Conservation (phyloP, 2,888 invertebrate genomes). For the Cenopis cana region DNA sequence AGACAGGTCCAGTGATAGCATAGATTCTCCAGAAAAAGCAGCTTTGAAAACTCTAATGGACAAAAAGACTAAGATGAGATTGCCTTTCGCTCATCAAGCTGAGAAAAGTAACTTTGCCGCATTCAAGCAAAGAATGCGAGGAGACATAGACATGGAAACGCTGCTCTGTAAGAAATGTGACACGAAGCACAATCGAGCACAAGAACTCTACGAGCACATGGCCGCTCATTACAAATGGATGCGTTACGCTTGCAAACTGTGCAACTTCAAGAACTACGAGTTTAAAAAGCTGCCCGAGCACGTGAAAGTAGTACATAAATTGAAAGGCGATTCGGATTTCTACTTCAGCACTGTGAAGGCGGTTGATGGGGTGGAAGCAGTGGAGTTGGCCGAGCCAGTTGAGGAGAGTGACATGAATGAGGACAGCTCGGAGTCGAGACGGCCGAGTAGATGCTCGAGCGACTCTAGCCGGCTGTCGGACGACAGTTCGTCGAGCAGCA, state of each 20-base stretch:
- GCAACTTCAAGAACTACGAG: conserved; percentile 88
- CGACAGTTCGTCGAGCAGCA: conserved; percentile 75
- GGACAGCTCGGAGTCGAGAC: conserved; percentile 69
- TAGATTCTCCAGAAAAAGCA: conserved; percentile 58
- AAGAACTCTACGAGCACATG: conserved; percentile 86
- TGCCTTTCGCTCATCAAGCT: conserved; percentile 70
- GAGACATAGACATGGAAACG: conserved; percentile 72
- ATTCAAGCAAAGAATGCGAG: conserved; percentile 67
- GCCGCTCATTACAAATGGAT: conserved; percentile 89
- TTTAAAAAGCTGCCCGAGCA: conserved; percentile 88
- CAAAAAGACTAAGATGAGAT: conserved; percentile 53
- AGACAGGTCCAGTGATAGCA: conserved; percentile 55
- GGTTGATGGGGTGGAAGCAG: conserved; percentile 73
- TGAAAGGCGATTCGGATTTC: conserved; percentile 83
- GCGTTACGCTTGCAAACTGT: conserved; percentile 90
- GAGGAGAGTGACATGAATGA: conserved; percentile 64
- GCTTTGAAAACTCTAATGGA: conserved; percentile 34
- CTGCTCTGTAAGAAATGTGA: conserved; percentile 84
- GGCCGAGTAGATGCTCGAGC: conserved; percentile 77
- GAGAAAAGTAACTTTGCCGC: conserved; percentile 74
- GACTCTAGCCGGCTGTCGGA: conserved; percentile 78
- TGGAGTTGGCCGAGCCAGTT: conserved; percentile 61
- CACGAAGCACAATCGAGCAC: conserved; percentile 73
- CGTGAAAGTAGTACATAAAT: conserved; percentile 86
- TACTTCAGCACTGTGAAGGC: conserved; percentile 79